phyloP scores from a whole-genome alignment of 2,888 invertebrate genomes.

The Ophioninae sp. region DNA sequence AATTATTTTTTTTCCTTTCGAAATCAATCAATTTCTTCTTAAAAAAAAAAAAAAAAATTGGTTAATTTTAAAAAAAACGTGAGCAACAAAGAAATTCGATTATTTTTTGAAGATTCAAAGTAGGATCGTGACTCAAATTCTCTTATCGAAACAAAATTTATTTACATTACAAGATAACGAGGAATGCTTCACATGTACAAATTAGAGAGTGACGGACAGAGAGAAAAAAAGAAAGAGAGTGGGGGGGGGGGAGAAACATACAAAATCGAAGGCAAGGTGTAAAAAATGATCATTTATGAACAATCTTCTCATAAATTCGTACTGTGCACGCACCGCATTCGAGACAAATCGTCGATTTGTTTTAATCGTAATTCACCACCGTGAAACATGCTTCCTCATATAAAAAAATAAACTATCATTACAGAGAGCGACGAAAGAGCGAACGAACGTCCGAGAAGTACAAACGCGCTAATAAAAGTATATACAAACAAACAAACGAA shows the following conservation, averaged over 20 bases:
- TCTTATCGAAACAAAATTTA: conserved; percentile 78
- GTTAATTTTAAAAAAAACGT: conserved; percentile 7
- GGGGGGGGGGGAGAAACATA: conserved; percentile 35
- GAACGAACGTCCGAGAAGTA: too few relatives aligned
- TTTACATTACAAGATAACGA: conserved; percentile 80
- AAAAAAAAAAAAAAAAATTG: too few relatives aligned
- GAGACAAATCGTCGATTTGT: not conserved
- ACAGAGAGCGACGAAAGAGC: too few relatives aligned
- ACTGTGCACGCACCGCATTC: not conserved
- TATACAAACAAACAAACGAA: too few relatives aligned
- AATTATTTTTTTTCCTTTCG: too few relatives aligned
- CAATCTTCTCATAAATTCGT: not conserved
- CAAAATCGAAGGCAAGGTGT: conserved; percentile 1
- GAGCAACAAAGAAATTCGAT: not conserved
- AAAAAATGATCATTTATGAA: not conserved
- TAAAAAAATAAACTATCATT: not conserved
- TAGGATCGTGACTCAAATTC: not conserved
- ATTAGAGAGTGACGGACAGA: conserved; percentile 40
- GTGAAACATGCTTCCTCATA: conserved; percentile 19
- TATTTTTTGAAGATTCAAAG: not conserved
- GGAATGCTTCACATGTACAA: conserved; percentile 70
- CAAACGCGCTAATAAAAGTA: too few relatives aligned
- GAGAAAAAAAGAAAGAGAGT: conserved; percentile 28
- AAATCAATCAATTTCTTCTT: too few relatives aligned
- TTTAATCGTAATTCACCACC: conserved; percentile 5